phyloP scores from a whole-genome alignment of 2,113 vertebrate genomes.

The Notothenia coriiceps region DNA sequence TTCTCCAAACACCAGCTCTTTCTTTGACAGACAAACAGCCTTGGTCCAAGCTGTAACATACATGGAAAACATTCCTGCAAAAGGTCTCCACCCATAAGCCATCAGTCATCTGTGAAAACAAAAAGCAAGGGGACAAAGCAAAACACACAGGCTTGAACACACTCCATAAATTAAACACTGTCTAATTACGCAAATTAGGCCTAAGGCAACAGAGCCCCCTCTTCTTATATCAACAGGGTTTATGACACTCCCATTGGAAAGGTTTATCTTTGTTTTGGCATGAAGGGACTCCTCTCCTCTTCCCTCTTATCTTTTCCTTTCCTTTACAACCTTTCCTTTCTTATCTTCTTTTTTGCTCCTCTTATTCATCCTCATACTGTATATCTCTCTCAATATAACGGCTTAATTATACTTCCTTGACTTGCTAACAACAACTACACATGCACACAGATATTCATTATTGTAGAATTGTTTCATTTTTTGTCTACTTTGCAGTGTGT shows the following conservation, averaged over 20 bases:
- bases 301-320: neutral
- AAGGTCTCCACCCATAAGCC: slow-evolving; percentile 39
- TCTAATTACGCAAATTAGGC: slow-evolving; percentile 40
- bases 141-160: slow-evolving; percentile 32
- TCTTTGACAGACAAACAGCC: slow-evolving; percentile 19
- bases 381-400: slow-evolving; percentile 1
- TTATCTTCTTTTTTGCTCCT: neutral
- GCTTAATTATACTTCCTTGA: slow-evolving; percentile 57
- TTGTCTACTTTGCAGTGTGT: slow-evolving; percentile 22
- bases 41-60: slow-evolving; percentile 31
- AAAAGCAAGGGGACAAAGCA: slow-evolving; percentile 32
- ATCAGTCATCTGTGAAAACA: slow-evolving; percentile 55
- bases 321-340: neutral
- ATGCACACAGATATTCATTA: neutral
- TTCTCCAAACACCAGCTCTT: slow-evolving; percentile 29
- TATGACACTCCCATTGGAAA: slow-evolving; percentile 15
- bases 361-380: neutral
- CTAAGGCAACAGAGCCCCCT: slow-evolving; percentile 5
- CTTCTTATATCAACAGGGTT: slow-evolving; percentile 32
- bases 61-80: slow-evolving; percentile 36
- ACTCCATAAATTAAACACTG: slow-evolving; percentile 40
- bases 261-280: slow-evolving; percentile 29
- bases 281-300: neutral
- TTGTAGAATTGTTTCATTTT: slow-evolving; percentile 4
- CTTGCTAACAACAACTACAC: slow-evolving; percentile 24